Percentiles rank a stretch among this genome's conserved stretches.
Conservation (phyloP, 2,888 invertebrate species). For the Dioctria rufipes region DNA sequence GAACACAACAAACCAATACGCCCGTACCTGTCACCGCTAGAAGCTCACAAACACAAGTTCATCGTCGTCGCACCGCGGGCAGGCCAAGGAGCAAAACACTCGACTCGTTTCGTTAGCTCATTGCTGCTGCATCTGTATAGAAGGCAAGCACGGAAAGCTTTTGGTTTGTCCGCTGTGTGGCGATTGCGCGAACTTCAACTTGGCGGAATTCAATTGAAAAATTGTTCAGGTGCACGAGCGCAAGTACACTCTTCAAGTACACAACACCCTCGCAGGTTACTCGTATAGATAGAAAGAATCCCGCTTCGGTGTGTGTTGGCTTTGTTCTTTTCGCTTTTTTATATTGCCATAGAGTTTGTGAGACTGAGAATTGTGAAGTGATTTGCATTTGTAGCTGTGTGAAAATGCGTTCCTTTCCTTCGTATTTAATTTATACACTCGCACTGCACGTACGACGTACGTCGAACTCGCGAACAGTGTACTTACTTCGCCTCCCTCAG, state of each 20-base stretch:
- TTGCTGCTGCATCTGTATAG: not conserved
- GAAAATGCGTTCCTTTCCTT: slow-evolving; percentile 25
- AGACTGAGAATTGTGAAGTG: too few species aligned
- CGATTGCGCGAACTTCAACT: not conserved
- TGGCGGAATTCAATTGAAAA: not conserved
- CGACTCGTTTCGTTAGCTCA: not conserved
- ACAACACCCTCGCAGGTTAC: not conserved
- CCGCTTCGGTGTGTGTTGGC: not conserved
- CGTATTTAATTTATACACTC: not conserved
- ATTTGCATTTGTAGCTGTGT: not conserved
- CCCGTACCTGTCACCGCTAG: not conserved
- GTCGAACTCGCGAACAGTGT: not conserved
- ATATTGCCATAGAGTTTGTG: not conserved
- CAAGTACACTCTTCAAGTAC: not conserved
- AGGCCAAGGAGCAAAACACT: too few species aligned
- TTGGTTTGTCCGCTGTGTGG: not conserved
- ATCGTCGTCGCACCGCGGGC: too few species aligned
- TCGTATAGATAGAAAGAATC: not conserved
- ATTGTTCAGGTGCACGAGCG: not conserved
- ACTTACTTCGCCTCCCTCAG: slow-evolving; percentile 46
- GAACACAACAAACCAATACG: slow-evolving; percentile 39
- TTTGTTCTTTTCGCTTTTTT: not conserved
- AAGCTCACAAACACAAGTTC: too few species aligned
- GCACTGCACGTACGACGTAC: too few species aligned
- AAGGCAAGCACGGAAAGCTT: not conserved